Base-by-base conservation (phyloP, 2,797 vertebrate species). In the Notoglanidium macrostoma region DNA sequence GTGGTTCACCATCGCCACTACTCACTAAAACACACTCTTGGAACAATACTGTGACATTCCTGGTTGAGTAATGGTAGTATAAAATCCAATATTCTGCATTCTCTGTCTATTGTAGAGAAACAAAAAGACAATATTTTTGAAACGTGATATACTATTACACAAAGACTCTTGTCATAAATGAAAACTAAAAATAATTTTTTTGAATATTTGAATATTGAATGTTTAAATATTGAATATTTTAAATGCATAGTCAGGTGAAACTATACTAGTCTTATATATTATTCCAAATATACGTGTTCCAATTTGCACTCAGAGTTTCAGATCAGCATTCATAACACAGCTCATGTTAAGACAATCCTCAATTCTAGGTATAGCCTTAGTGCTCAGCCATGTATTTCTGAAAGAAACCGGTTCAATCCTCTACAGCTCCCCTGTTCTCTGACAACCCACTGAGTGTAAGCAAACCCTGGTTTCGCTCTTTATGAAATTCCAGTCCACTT, bases 401-500 rank as follows among this genome's bases (percentile, higher is more conserved):
- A 81, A 88, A 81, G 54, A 77, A 82, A 59, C 46, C 17, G 23
- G 49, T 65, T 61, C 67, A 82, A 54, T 49, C 54, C 74, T 72
- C 26, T 46, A 32, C 5, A 46, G 7, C 26, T 35, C 67, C 68
- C 46, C 46, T 70, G 83, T 87, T 49, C 40, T 88, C 55, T 85
- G 55, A 55, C 51, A 81, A 73, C 83, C 55, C 67, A 72, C 54
- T 63, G 67, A 73, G 57, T 80, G 40, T n/a, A 85, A 23, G 57
- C 76, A 72, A 65, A 32, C 40, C 44, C 65, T 68, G 74, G 40
- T 72, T 79, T 77, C 83, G 72, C 35, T 77, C 57, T 88, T 70
- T 35, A 84, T 76, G 32, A 85, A 85, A 85, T 85, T 82, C 77
- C 84, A 88, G 72, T 29, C 63, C 35, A 46, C 54, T 86, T 61